Percentiles rank a stretch among this genome's conserved stretches.
Evolutionary conservation across 2,113 vertebrate genomes (phyloP).

Genomic region (Dromas ardeola): DNA sequence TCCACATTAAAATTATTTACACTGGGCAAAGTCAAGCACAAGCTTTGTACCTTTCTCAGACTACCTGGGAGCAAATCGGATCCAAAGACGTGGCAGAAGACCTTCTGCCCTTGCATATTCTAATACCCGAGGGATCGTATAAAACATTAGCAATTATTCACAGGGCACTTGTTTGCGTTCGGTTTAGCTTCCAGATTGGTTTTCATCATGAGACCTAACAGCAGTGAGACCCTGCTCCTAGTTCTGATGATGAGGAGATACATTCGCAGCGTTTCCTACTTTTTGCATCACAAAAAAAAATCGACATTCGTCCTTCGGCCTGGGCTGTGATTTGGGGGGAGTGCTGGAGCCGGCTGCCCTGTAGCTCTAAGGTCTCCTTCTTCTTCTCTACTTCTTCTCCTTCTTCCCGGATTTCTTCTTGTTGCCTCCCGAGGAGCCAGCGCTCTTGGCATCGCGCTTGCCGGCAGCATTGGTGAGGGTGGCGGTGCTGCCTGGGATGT

Average conservation of each 20-base stretch:
- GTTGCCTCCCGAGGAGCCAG: slow-evolving; percentile 81
- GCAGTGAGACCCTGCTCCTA: slow-evolving; percentile 54
- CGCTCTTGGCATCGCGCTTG: slow-evolving; percentile 80
- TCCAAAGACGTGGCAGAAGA: slow-evolving; percentile 32
- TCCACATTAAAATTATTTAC: slow-evolving; percentile 55
- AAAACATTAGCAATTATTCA: slow-evolving; percentile 62
- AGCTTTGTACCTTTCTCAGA: background rate
- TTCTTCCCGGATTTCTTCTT: slow-evolving; percentile 99
- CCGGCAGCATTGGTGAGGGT: slow-evolving; percentile 87
- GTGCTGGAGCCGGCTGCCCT: slow-evolving; percentile 72
- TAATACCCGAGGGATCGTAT: slow-evolving; percentile 34
- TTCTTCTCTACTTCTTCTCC: slow-evolving; percentile 90
- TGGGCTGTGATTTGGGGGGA: slow-evolving; percentile 61
- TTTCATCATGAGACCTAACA: slow-evolving; percentile 60
- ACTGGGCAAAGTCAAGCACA: slow-evolving; percentile 43
- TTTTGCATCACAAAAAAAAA: background rate
- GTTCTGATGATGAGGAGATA: slow-evolving; percentile 56
- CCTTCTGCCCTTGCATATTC: slow-evolving; percentile 34
- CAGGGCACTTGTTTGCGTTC: slow-evolving; percentile 70
- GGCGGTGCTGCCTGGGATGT: slow-evolving; percentile 95
- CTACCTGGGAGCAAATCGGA: slow-evolving; percentile 1
- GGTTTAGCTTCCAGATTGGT: background rate
- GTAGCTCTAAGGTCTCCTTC: slow-evolving; percentile 60
- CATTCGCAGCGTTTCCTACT: slow-evolving; percentile 57
- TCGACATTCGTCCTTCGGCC: slow-evolving; percentile 71